These are phyloP conservation scores for Gortyna flavago DNA, from an alignment of 2,888 invertebrate species.

Conservation along the genomic window DNA sequence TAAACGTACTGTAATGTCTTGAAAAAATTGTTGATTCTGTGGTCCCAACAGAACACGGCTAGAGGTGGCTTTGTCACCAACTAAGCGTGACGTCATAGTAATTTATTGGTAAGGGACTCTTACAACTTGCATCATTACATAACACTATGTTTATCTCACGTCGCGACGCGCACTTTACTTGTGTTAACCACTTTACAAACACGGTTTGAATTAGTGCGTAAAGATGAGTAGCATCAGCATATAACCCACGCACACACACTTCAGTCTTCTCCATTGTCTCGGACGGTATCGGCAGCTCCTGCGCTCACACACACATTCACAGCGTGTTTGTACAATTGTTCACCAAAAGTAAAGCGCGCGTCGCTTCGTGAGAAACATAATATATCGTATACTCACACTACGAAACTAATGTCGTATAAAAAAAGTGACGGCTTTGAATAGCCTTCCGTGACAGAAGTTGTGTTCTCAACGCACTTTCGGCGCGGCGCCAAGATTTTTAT, in stretches of 20 bases:
- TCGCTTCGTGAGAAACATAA: neutral
- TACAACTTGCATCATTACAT: neutral
- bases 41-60: neutral
- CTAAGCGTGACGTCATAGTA: neutral
- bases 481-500: no score
- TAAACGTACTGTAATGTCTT: slow-evolving; percentile 12
- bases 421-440: neutral
- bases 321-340: neutral
- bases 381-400: neutral
- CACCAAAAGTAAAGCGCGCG: neutral
- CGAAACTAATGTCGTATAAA: neutral
- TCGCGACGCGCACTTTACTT: no score
- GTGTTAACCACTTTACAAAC: no score
- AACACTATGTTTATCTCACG: no score
- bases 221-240: no score
- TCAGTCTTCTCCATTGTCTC: no score
- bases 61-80: neutral
- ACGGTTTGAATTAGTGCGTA: no score
- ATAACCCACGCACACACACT: no score
- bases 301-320: no score
- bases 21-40: slow-evolving; percentile 1
- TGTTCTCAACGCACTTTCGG: neutral
- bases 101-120: neutral
- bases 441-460: neutral
- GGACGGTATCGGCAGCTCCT: no score